phyloP scores from a whole-genome alignment of 2,888 invertebrate species.

The Torymus tubicola region DNA sequence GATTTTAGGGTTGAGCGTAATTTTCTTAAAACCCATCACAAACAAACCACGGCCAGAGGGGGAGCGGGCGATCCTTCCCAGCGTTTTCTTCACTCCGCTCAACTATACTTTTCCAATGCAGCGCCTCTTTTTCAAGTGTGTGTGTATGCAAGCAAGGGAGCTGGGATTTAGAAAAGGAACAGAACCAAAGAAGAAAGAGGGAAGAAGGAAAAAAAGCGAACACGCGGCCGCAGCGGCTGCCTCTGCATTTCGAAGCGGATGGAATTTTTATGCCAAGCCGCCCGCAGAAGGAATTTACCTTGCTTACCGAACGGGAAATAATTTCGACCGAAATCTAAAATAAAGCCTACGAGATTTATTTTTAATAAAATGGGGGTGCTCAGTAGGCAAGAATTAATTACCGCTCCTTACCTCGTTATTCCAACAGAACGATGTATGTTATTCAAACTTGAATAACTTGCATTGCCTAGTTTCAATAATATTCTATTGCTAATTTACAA shows the following conservation, averaged over 20 bases:
- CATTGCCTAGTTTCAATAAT: too few relatives aligned
- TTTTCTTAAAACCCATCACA: slow-evolving; percentile 42
- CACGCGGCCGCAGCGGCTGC: background rate
- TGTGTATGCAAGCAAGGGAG: background rate
- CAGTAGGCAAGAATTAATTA: background rate
- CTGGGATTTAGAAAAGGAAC: slow-evolving; percentile 22
- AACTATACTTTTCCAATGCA: slow-evolving; percentile 18
- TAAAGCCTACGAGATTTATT: slow-evolving; percentile 31
- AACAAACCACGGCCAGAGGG: slow-evolving; percentile 18
- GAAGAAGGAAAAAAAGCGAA: background rate
- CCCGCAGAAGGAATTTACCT: background rate
- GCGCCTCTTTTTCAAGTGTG: background rate
- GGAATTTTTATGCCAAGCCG: slow-evolving; percentile 35
- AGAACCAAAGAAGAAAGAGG: too few relatives aligned
- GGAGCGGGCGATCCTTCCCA: slow-evolving; percentile 9
- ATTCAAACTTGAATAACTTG: background rate
- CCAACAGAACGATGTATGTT: slow-evolving; percentile 37
- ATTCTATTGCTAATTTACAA: too few relatives aligned
- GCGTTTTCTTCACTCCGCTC: slow-evolving; percentile 16
- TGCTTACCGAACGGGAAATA: background rate
- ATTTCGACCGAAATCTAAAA: slow-evolving; percentile 27
- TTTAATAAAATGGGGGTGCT: slow-evolving; percentile 24
- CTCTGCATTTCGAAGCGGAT: slow-evolving; percentile 30
- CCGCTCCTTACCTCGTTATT: slow-evolving; percentile 17
- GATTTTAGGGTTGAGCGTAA: slow-evolving; percentile 53